Evolutionary conservation across 2,888 invertebrate genomes (phyloP).

Genomic region (Apoda limacodes): DNA sequence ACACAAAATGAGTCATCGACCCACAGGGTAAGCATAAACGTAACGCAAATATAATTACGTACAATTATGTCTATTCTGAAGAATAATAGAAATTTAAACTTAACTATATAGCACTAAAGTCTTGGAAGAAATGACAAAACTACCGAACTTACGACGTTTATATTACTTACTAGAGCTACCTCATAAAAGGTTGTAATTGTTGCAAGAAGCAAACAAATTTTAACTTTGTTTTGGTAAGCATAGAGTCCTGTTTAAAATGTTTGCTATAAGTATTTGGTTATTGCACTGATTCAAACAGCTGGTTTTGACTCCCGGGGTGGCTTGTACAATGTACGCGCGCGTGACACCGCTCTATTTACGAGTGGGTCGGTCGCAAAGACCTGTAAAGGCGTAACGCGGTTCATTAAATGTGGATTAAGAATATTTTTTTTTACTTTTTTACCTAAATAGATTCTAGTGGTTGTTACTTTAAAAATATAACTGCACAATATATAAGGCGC

Average conservation of each 20-base stretch:
- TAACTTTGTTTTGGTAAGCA: background rate
- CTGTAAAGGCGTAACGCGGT: slow-evolving; percentile 36
- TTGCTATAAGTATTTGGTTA: slow-evolving; percentile 3
- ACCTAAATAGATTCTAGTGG: slow-evolving; percentile 6
- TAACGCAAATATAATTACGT: slow-evolving; percentile 35
- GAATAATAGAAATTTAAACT: too few relatives aligned
- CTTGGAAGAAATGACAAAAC: too few relatives aligned
- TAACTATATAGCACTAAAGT: too few relatives aligned
- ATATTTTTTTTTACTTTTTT: too few relatives aligned
- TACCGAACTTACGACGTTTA: too few relatives aligned
- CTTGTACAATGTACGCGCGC: slow-evolving; percentile 61
- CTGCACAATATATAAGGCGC: too few relatives aligned
- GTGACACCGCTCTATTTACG: slow-evolving; percentile 67
- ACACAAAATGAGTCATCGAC: slow-evolving; percentile 49
- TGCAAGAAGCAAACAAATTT: slow-evolving; percentile 4
- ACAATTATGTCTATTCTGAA: slow-evolving; percentile 27
- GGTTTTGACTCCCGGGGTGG: slow-evolving; percentile 65
- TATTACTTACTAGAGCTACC: too few relatives aligned
- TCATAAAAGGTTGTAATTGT: slow-evolving; percentile 3
- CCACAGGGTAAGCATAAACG: slow-evolving; percentile 33
- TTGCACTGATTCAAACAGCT: slow-evolving; percentile 43
- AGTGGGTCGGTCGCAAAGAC: slow-evolving; percentile 37
- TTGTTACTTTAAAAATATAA: too few relatives aligned
- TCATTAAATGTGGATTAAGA: slow-evolving; percentile 25
- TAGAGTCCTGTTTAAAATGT: slow-evolving; percentile 6